phyloP scores from a whole-genome alignment of 2,888 invertebrate species.

The Lagria hirta region DNA sequence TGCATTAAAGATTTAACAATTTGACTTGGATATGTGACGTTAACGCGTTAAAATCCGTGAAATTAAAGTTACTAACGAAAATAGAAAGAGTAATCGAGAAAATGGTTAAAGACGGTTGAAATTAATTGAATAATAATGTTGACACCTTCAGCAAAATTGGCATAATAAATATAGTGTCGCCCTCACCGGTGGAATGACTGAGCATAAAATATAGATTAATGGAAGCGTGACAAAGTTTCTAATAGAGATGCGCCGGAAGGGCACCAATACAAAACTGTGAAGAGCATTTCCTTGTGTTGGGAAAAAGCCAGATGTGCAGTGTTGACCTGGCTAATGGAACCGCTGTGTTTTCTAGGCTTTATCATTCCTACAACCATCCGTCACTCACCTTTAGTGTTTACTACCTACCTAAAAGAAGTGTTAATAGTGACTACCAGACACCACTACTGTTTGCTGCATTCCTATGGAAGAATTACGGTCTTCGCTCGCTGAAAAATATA shows the following conservation, averaged over 20 bases:
- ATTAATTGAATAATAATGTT: constrained; percentile 21
- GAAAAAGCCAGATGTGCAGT: constrained; percentile 43
- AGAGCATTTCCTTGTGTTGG: constrained; percentile 33
- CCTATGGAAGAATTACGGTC: no score
- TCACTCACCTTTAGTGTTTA: constrained; percentile 31
- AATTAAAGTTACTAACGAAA: no score
- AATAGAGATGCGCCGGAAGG: constrained; percentile 46
- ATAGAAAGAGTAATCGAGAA: constrained; percentile 7
- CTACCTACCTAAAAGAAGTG: constrained; percentile 23
- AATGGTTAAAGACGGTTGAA: no score
- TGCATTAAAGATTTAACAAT: no score
- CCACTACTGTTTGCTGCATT: not conserved
- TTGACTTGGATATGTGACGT: no score
- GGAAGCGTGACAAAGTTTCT: constrained; percentile 45
- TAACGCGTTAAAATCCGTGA: no score
- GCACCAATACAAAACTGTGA: constrained; percentile 40
- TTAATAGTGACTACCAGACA: constrained; percentile 21
- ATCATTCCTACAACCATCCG: constrained; percentile 33
- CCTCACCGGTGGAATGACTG: constrained; percentile 40
- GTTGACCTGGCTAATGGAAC: constrained; percentile 51
- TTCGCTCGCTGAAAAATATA: no score
- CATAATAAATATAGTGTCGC: constrained; percentile 40
- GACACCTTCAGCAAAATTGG: constrained; percentile 18
- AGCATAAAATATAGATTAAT: constrained; percentile 49
- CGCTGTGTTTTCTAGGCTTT: constrained; percentile 44